A percentile compares a stretch with the other conserved stretches of the same genome.
phyloP scores from a whole-genome alignment of 2,113 vertebrate species.

The Heterochromis multidens region DNA sequence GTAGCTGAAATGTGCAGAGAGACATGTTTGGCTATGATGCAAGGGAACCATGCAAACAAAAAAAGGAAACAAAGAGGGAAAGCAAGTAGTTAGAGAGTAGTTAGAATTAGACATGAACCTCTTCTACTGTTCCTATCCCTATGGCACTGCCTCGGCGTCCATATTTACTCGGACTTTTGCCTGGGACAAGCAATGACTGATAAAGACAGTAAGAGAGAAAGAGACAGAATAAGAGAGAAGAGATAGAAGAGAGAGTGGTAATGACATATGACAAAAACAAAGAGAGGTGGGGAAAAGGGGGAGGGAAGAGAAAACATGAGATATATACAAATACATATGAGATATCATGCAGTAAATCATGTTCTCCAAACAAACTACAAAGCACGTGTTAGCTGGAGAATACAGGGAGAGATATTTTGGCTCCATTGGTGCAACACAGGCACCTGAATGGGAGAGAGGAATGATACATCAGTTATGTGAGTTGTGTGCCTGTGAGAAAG shows the following conservation, averaged over 20 bases:
- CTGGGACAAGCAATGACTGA: constrained; percentile 98
- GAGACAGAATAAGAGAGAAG: constrained; percentile 18
- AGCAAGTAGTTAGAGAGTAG: constrained; percentile 37
- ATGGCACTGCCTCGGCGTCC: constrained; percentile 99
- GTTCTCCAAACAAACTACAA: constrained; percentile 63
- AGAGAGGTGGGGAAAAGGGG: constrained; percentile 7
- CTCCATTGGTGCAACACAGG: constrained; percentile 39
- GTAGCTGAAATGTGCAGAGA: neutral
- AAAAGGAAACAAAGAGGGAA: constrained; percentile 22
- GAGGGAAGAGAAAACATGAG: constrained; percentile 39
- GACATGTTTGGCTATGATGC: constrained; percentile 6
- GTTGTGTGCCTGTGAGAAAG: constrained; percentile 31
- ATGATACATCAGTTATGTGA: constrained; percentile 45
- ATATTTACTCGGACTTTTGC: constrained; percentile 93
- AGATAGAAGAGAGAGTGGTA: neutral
- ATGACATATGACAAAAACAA: constrained; percentile 14
- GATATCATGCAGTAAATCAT: constrained; percentile 68
- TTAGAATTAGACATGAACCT: constrained; percentile 86
- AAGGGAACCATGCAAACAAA: constrained; percentile 43
- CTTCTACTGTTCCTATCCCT: constrained; percentile 99
- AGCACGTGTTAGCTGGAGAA: constrained; percentile 36
- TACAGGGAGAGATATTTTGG: constrained; percentile 29
- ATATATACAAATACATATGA: constrained; percentile 66
- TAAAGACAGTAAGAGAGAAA: constrained; percentile 11
- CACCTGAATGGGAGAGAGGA: constrained; percentile 57